A percentile compares a stretch with the other conserved stretches of the same genome.
Evolutionary conservation across 2,113 vertebrate species (phyloP).

Genomic region (Lutjanus erythropterus): DNA sequence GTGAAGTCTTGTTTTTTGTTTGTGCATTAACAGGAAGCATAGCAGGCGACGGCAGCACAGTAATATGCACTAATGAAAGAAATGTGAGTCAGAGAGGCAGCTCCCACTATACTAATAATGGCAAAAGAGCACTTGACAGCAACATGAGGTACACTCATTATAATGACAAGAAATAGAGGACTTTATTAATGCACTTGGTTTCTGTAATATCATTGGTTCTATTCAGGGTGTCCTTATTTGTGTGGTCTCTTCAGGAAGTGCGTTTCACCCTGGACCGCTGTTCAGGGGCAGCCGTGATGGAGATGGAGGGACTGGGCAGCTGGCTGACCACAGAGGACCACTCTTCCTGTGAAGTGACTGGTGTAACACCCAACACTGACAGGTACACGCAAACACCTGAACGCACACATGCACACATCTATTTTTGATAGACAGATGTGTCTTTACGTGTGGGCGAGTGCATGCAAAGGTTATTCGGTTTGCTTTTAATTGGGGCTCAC

Average conservation of each 20-base stretch:
- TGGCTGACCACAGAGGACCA: slow-evolving; percentile 89
- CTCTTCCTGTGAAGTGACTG: slow-evolving; percentile 86
- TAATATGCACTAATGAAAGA: slow-evolving; percentile 19
- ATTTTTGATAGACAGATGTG: not conserved
- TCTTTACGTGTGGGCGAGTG: not conserved
- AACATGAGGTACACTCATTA: slow-evolving; percentile 7
- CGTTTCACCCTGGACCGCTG: slow-evolving; percentile 89
- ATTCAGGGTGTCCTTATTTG: not conserved
- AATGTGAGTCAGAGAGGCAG: slow-evolving; percentile 12
- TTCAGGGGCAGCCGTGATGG: slow-evolving; percentile 82
- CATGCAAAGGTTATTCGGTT: not conserved
- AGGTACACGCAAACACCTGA: slow-evolving; percentile 77
- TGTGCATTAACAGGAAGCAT: not conserved
- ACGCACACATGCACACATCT: fast-evolving
- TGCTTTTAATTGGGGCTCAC: not conserved
- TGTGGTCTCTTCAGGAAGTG: slow-evolving; percentile 81
- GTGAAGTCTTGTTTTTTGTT: not conserved
- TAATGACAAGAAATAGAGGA: not conserved
- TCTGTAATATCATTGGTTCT: not conserved
- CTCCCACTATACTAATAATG: not conserved
- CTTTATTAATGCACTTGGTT: not conserved
- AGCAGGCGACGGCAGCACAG: not conserved
- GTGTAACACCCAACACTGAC: slow-evolving; percentile 83
- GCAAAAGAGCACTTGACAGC: slow-evolving; percentile 2
- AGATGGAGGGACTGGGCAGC: slow-evolving; percentile 88